Percentiles rank a stretch among this genome's conserved stretches.
These are phyloP conservation scores for Drosophila nigromelanica DNA, from an alignment of 1,140 invertebrate species.

Conservation along the genomic window DNA sequence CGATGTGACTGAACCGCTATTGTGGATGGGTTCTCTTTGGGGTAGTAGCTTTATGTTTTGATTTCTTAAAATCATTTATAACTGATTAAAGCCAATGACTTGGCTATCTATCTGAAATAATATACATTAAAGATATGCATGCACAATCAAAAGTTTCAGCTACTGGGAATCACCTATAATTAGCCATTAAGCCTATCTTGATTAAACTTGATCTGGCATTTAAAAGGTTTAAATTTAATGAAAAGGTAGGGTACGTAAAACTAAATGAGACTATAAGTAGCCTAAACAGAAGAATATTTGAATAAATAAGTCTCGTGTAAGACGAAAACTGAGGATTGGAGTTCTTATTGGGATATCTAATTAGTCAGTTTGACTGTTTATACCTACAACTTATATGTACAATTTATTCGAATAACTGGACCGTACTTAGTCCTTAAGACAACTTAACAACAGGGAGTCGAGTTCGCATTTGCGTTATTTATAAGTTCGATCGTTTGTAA, in stretches of 20 bases:
- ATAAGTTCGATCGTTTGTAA: no score
- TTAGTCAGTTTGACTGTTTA: no score
- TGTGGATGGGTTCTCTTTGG: background rate
- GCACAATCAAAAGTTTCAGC: conserved; percentile 13
- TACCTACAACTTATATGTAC: no score
- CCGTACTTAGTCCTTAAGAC: no score
- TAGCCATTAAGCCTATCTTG: conserved; percentile 28
- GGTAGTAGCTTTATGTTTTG: conserved; percentile 7
- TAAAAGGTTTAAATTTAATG: conserved; percentile 4
- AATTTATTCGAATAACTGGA: no score
- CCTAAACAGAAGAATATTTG: background rate
- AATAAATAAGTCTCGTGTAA: no score
- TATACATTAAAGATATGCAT: conserved; percentile 7
- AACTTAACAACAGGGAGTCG: no score
- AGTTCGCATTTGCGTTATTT: no score
- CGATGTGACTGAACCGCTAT: background rate
- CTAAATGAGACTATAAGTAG: background rate
- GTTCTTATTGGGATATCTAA: background rate
- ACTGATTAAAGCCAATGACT: background rate
- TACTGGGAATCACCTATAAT: conserved; percentile 33
- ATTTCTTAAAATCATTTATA: background rate
- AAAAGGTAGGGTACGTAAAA: background rate
- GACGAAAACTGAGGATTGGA: no score
- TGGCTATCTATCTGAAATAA: conserved; percentile 2
- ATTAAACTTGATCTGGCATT: conserved; percentile 6